These are phyloP conservation scores for Callaeas wilsoni DNA, from an alignment of 2,113 vertebrate genomes.

Conservation along the genomic window DNA sequence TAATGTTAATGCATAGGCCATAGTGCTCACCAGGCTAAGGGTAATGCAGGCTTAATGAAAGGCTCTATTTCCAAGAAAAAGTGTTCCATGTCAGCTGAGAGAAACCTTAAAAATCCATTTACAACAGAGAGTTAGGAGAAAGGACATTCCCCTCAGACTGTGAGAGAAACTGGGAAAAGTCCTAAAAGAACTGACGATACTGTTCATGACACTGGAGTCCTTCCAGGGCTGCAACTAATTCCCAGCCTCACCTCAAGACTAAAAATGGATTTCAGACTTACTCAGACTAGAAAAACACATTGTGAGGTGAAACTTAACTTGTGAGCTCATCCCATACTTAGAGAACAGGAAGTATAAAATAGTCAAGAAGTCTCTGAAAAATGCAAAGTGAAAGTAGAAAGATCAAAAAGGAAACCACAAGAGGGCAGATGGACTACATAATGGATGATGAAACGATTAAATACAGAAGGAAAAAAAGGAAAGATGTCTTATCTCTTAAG, in stretches of 20 bases:
- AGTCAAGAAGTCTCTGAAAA: conserved; percentile 32
- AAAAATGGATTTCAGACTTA: conserved; percentile 34
- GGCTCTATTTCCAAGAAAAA: not conserved
- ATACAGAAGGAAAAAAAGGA: not conserved
- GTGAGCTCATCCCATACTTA: conserved; percentile 28
- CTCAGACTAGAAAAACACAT: conserved; percentile 31
- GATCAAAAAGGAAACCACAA: conserved; percentile 65
- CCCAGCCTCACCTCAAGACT: not conserved
- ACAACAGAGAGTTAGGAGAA: not conserved
- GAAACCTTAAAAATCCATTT: not conserved
- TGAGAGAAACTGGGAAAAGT: not conserved
- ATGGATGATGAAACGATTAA: conserved; percentile 49
- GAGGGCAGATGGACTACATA: conserved; percentile 63
- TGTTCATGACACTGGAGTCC: not conserved
- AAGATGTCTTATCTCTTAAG: conserved; percentile 16
- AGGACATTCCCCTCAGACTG: not conserved
- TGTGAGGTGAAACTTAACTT: conserved; percentile 14
- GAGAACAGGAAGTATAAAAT: conserved; percentile 47
- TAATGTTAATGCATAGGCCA: not conserved
- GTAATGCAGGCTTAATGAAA: not conserved
- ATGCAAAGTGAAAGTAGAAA: conserved; percentile 52
- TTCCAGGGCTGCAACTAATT: conserved; percentile 25
- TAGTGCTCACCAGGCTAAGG: not conserved
- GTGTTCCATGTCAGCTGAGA: not conserved
- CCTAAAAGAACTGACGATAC: not conserved